Base-by-base conservation (phyloP, 2,113 vertebrate species). In the Bubalus kerabau region DNA sequence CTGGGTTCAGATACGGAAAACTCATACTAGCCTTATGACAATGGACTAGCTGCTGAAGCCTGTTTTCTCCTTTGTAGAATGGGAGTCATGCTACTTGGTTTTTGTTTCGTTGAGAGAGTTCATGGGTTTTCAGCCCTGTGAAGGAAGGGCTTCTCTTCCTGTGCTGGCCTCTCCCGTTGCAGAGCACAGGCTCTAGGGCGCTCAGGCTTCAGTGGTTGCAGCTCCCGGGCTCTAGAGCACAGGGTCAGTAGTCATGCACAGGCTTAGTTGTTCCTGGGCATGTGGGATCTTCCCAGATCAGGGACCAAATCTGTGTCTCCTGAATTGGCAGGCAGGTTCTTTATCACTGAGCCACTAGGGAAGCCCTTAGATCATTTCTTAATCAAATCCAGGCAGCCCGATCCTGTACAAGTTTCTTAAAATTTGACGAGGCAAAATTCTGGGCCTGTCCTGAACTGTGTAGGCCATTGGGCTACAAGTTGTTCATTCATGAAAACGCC, bases 141-240 rank as follows among this genome's bases (percentile, higher is more conserved):
- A 87, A 93, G 16, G 30, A 36, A 83, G 28, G 71, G 71, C 71
- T 76, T 26, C 12, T 76, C 71, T 76, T 43, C 40, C 23, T 26
- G 71, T 14, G 71, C 14, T 26, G 71, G 40, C 71, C 46, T 50
- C 28, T 50, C 46, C 19, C 12, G 46, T 32, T 50, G 78, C 28
- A 6, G 46, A 19, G 46, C 28, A 81, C 16, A 17, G 78, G 46
- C 28, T 50, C 8, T 50, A 81, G 78, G 78, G 67, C 0, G 1
- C 76, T 10, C 26, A 4, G 76, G 26, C 74, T 78, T 78, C 43
- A 48, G 43, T 0, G 2, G 43, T 1, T 46, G 74, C 26, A 9
- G 24, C 46, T 17, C 3, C 7, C 0, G 4, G 24, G 76, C 26
- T 78, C 76, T 30, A 48, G 76, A 78, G 76, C 43, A 4, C 7